These are phyloP conservation scores for Dolichotis patagonum DNA, from an alignment of 2,113 vertebrate species.

Conservation along the genomic window DNA sequence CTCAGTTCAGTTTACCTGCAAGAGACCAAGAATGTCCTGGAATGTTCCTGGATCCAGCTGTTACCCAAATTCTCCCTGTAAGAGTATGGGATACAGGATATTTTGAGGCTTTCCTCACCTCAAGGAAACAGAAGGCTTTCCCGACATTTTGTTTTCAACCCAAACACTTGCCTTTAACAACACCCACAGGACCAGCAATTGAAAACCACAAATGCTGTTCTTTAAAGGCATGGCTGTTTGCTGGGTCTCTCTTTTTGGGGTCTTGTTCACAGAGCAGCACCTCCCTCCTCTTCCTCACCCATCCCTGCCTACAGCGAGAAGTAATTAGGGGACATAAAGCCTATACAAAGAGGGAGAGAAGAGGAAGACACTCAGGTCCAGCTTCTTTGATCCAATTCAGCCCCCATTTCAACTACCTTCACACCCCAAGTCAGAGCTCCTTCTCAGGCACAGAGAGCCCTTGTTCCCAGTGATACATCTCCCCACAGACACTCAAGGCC, in stretches of 20 bases:
- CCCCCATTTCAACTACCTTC: background rate
- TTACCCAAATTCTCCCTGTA: background rate
- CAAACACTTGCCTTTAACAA: background rate
- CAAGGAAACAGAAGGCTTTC: background rate
- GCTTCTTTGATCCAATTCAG: too few species aligned
- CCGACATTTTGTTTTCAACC: background rate
- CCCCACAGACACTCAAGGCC: background rate
- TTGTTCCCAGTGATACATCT: background rate
- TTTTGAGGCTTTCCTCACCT: background rate
- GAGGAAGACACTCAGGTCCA: background rate
- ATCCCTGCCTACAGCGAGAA: background rate
- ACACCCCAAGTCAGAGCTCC: background rate
- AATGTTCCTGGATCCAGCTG: background rate
- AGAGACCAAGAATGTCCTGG: background rate
- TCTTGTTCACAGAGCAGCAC: background rate
- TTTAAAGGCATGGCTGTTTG: accelerated
- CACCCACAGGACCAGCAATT: background rate
- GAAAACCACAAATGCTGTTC: background rate
- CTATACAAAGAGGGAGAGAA: accelerated
- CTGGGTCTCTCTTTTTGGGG: background rate
- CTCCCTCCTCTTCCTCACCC: background rate
- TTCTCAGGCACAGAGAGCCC: background rate
- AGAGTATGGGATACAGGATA: too few species aligned
- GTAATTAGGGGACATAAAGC: too few species aligned
- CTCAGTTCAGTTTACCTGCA: background rate